Conservation (phyloP, 2,113 vertebrate species). For the Rhinogobius similis region DNA sequence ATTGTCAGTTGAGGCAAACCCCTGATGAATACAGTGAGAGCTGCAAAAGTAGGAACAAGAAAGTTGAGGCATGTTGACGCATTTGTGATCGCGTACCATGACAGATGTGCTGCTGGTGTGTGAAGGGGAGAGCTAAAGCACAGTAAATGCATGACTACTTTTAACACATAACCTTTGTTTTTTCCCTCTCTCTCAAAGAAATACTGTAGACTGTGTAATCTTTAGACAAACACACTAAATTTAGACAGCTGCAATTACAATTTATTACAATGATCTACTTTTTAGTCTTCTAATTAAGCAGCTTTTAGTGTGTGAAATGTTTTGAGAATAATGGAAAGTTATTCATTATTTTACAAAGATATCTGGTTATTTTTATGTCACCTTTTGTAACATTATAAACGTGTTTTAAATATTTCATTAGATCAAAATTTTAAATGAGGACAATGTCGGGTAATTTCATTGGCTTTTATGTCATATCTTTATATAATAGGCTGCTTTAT, state of each 20-base stretch:
- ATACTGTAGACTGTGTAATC: slow-evolving; percentile 6
- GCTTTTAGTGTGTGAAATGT: background rate
- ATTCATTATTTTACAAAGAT: background rate
- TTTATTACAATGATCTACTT: slow-evolving; percentile 7
- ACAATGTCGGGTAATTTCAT: background rate
- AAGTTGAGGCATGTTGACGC: slow-evolving; percentile 70
- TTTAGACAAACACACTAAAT: slow-evolving; percentile 6
- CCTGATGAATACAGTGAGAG: slow-evolving; percentile 73
- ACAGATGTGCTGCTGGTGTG: slow-evolving; percentile 62
- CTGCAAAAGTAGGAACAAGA: slow-evolving; percentile 74
- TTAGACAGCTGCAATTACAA: slow-evolving; percentile 3
- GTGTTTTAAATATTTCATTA: background rate
- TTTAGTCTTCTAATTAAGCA: slow-evolving; percentile 4
- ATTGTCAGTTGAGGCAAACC: slow-evolving; percentile 76
- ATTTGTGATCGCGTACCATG: slow-evolving; percentile 75
- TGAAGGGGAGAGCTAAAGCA: slow-evolving; percentile 28
- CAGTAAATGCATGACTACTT: slow-evolving; percentile 44
- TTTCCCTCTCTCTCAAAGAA: slow-evolving; percentile 25
- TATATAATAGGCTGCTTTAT: slow-evolving; percentile 4
- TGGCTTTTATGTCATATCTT: slow-evolving; percentile 3
- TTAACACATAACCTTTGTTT: slow-evolving; percentile 26
- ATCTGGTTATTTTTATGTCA: background rate
- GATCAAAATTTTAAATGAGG: slow-evolving; percentile 1
- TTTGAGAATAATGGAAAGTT: background rate
- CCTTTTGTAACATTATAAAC: background rate